These are phyloP conservation scores for Phrynocephalus forsythii DNA, from an alignment of 2,797 vertebrate species.

Conservation along the genomic window DNA sequence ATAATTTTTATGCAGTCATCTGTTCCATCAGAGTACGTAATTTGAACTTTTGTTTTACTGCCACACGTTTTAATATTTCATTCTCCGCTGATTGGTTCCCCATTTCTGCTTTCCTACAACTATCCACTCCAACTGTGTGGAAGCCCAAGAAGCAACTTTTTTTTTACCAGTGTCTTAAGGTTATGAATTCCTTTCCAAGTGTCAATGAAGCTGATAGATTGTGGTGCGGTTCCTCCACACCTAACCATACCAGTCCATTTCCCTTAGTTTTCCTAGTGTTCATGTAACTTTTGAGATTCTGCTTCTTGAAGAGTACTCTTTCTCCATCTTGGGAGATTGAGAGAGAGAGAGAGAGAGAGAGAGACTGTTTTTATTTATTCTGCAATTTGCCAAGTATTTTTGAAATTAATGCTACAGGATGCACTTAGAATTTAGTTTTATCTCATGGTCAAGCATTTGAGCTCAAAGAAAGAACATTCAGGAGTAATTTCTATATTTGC, in stretches of 20 bases:
- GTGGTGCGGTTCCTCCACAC: too few relatives aligned
- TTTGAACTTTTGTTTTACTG: constrained; percentile 22
- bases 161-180: too few relatives aligned
- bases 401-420: constrained; percentile 43
- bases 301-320: constrained; percentile 17
- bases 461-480: constrained; percentile 19
- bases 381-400: constrained; percentile 43
- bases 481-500: constrained; percentile 20
- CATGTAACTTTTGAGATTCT: constrained; percentile 38
- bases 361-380: constrained; percentile 46
- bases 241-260: neutral
- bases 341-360: neutral
- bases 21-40: constrained; percentile 23
- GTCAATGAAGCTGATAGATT: too few relatives aligned
- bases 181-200: neutral
- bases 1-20: constrained; percentile 34
- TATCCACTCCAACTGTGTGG: neutral
- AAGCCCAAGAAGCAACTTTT: neutral
- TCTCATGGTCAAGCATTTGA: constrained; percentile 21
- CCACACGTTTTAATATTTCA: constrained; percentile 1
- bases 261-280: constrained; percentile 13
- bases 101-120: neutral
- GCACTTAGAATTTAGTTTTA: constrained; percentile 40
- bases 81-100: neutral
- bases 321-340: neutral